Percentiles rank a stretch among this genome's conserved stretches.
These are phyloP conservation scores for Brenthis daphne DNA, from an alignment of 2,888 invertebrate species.

Conservation along the genomic window DNA sequence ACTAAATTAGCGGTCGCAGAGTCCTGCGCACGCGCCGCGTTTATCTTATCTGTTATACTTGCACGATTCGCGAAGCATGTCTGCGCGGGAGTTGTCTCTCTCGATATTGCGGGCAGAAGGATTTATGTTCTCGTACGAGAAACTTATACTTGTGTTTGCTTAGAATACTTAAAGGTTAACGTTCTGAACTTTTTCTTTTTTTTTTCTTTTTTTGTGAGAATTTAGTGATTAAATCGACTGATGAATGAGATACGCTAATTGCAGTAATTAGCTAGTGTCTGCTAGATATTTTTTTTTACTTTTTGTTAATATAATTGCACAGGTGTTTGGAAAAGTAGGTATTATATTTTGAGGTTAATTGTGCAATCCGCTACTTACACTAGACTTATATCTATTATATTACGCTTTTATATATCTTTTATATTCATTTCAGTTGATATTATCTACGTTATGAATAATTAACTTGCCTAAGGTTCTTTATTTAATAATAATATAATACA, in stretches of 20 bases:
- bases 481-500: too few species aligned
- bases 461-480: too few species aligned
- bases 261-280: constrained; percentile 6
- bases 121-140: constrained; percentile 49
- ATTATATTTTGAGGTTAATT: too few species aligned
- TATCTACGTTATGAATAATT: too few species aligned
- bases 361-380: too few species aligned
- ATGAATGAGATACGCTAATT: constrained; percentile 11
- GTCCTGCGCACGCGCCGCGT: constrained; percentile 65
- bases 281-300: not conserved
- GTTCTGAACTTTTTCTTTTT: constrained; percentile 12
- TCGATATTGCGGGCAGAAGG: constrained; percentile 44
- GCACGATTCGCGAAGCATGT: constrained; percentile 54
- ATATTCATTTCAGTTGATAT: too few species aligned
- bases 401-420: too few species aligned
- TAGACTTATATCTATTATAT: too few species aligned
- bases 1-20: constrained; percentile 79
- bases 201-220: constrained; percentile 7
- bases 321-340: not conserved
- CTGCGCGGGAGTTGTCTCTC: constrained; percentile 55
- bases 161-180: constrained; percentile 23
- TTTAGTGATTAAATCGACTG: constrained; percentile 12
- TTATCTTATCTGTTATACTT: constrained; percentile 66
- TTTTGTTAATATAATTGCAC: not conserved
- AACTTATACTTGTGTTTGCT: constrained; percentile 36